A percentile compares a stretch with the other conserved stretches of the same genome.
Evolutionary conservation across 1,140 invertebrate species (phyloP).

Genomic region (Microplitis demolitor): DNA sequence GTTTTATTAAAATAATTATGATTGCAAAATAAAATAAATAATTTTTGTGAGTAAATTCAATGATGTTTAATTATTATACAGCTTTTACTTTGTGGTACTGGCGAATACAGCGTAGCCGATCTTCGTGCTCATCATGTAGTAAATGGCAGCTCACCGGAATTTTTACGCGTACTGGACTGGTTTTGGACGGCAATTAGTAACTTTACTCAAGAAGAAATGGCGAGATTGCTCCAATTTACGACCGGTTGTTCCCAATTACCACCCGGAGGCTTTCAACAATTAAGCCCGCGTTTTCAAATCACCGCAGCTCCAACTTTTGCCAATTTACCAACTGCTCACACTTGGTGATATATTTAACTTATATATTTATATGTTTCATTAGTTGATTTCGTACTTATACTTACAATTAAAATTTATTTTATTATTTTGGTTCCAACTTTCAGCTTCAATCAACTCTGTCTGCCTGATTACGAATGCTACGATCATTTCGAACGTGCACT

Average conservation of each 20-base stretch:
- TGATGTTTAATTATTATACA: slow-evolving; percentile 56
- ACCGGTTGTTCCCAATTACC: slow-evolving; percentile 91
- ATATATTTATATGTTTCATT: too few relatives aligned
- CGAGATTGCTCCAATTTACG: slow-evolving; percentile 91
- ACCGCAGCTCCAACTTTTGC: slow-evolving; percentile 87
- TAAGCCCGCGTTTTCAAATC: slow-evolving; percentile 90
- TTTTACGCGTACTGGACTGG: slow-evolving; percentile 85
- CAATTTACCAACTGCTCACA: slow-evolving; percentile 90
- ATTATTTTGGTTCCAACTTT: slow-evolving; percentile 49
- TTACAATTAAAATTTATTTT: slow-evolving; percentile 10
- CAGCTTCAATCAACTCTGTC: slow-evolving; percentile 94
- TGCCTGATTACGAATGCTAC: slow-evolving; percentile 93
- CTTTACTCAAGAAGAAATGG: slow-evolving; percentile 93
- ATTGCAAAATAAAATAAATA: too few relatives aligned
- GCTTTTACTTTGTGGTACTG: slow-evolving; percentile 89
- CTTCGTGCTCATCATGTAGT: slow-evolving; percentile 87
- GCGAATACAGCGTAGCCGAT: slow-evolving; percentile 90
- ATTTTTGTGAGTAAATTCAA: neutral
- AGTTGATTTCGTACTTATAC: neutral
- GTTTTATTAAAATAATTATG: too few relatives aligned
- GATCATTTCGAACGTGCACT: slow-evolving; percentile 91
- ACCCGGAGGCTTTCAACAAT: slow-evolving; percentile 85
- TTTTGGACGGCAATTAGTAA: slow-evolving; percentile 93
- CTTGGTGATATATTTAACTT: slow-evolving; percentile 68
- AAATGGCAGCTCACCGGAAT: slow-evolving; percentile 82